Base-by-base conservation (phyloP, 1,140 invertebrate species). In the Kradibia gibbosae region DNA sequence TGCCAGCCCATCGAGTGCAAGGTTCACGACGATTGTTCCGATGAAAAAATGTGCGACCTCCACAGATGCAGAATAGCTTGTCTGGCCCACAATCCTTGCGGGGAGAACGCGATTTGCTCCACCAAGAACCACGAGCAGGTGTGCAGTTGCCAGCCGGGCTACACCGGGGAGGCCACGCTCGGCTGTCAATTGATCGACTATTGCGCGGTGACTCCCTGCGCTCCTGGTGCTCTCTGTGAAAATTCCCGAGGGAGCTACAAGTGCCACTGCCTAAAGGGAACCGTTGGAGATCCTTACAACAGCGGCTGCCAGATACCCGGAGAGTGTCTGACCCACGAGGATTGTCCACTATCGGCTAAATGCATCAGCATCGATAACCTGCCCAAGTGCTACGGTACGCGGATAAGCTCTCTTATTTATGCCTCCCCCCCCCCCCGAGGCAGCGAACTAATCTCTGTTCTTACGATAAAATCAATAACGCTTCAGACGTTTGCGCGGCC, bases 61-160 rank as follows among this genome's bases (percentile, higher is more conserved):
- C 93, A 95, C 84, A 95, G 94, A 89, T 97, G 97, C 88, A 95
- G 96, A 91, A 96, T 96, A 82, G 95, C 96, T 39, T 98, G 97
- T 88, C 91, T 96, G 8, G 93, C 94, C 0, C 90, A 94, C 25
- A 96, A 97, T 91, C 94, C 95, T 25, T 98, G 96, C 85, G 96
- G 96, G 15, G 92, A 94, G 28, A 97, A 97, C 90, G 94, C 96
- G 0, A 90, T 97, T 28, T 97, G 96, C 88, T 94, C 96, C 28
- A 95, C 95, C 1, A 94, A 96, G 88, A 94, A 94, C 85, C 96
- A 97, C 86, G 91, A 92, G 82, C 86, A 92, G 86, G 87, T 93
- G 1, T 98, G 96, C 86, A 94, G 95, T 84, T 98, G 96, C 88
- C 96, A 96, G 88, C 96, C 96, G 22, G 96, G 96, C 0, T 97